Evolutionary conservation across 2,113 vertebrate species (phyloP), one percentile per base, ranked within the genome.

Genomic region (Cavia porcellus): DNA sequence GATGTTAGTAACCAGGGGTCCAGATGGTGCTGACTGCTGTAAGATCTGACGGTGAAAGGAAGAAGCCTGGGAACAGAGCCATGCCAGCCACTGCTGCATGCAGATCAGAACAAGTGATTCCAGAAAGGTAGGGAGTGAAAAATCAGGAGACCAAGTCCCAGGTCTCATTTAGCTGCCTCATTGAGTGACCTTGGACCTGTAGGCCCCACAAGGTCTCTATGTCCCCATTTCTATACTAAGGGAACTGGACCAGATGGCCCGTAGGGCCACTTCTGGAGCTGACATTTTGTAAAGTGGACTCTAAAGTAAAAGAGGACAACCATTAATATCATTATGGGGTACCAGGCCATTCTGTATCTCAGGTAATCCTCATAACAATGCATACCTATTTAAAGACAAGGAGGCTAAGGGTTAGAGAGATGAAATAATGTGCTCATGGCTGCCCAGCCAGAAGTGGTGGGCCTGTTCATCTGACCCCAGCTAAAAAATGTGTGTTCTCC

Each of bases 201-300:
- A 66, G 57, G 5, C 47, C 38, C 42, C 86, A 72, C 55, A 62
- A 77, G 25, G 24, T 80, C 24, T 47, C 75, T 50, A n/a, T 38
- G 45, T 84, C 25, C 47, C 45, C 45, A 15, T 42, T 66, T 66
- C 6, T 70, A 22, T 91, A 52, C 14, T 14, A 32, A 89, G 52
- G 64, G 38, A 22, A 17, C 45, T 81, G 84, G 59, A 7, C 28
- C 30, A 14, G 38, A 3, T 81, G 38, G 47, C 57, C 70, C 59
- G 24, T 35, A 5, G 57, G 28, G 38, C 79, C 13, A 24, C 59
- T 96, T 92, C 59, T 77, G 68, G 8, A 62, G 86, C 84, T 95
- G 87, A 91, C 50, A 57, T 84, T 92, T 62, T 70, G n/a, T 87
- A 68, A 38, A 30, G 57, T 92, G 22, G 42, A 55, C 68, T 92